Conservation (phyloP, 2,113 vertebrate species). For the Mormyrus iriodes region DNA sequence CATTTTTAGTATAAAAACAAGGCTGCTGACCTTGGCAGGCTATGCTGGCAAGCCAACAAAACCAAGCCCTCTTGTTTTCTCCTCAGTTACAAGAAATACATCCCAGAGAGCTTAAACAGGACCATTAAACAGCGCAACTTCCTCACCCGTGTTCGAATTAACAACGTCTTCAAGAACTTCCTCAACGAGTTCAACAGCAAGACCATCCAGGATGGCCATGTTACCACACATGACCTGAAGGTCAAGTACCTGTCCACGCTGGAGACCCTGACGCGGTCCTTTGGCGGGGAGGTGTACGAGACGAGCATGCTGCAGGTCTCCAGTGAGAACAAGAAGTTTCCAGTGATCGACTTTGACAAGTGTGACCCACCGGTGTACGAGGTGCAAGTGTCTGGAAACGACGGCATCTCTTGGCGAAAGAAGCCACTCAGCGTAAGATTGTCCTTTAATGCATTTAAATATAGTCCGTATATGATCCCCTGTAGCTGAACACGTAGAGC, state of each 20-base stretch:
- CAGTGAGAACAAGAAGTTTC: constrained; percentile 60
- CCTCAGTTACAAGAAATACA: constrained; percentile 74
- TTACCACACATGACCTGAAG: constrained; percentile 72
- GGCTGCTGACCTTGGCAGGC: background rate
- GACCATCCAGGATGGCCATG: constrained; percentile 67
- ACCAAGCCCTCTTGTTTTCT: constrained; percentile 71
- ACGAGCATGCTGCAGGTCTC: constrained; percentile 54
- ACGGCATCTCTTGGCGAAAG: constrained; percentile 70
- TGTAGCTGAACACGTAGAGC: background rate
- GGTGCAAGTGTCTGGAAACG: constrained; percentile 70
- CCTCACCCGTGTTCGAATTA: constrained; percentile 72
- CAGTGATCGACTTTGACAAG: constrained; percentile 32
- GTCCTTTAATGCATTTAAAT: background rate
- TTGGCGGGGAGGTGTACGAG: constrained; percentile 70
- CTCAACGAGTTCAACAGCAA: constrained; percentile 78
- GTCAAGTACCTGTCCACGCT: constrained; percentile 79
- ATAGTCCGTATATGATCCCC: too few relatives aligned
- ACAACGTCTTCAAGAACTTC: constrained; percentile 78
- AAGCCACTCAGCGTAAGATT: constrained; percentile 59
- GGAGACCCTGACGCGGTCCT: constrained; percentile 72
- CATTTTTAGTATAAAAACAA: background rate
- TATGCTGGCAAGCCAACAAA: constrained; percentile 41
- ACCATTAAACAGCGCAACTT: constrained; percentile 75
- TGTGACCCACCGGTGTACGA: constrained; percentile 42
- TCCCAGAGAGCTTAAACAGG: constrained; percentile 69